These are phyloP conservation scores for Prietella phreatophila DNA, from an alignment of 2,113 vertebrate genomes.

Conservation along the genomic window DNA sequence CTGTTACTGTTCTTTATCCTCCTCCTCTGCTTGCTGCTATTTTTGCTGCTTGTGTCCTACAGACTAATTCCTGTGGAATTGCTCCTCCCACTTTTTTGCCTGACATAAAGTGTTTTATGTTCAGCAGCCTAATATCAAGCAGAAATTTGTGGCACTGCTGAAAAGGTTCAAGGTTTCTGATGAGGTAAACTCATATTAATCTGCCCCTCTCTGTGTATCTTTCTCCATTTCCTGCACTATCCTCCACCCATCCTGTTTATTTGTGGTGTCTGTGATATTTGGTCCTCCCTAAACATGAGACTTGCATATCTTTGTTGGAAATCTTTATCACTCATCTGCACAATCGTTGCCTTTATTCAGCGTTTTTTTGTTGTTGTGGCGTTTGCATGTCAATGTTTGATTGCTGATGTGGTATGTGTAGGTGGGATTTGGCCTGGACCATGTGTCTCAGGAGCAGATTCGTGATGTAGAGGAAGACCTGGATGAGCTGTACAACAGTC, in stretches of 20 bases:
- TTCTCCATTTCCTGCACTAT: not conserved
- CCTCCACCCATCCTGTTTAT: constrained; percentile 4
- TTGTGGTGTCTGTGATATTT: not conserved
- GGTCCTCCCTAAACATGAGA: not conserved
- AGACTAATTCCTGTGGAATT: constrained; percentile 32
- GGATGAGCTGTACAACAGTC: constrained; percentile 89
- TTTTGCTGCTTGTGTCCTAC: constrained; percentile 43
- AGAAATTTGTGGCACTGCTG: constrained; percentile 75
- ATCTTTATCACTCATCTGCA: not conserved
- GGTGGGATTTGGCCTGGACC: constrained; percentile 88
- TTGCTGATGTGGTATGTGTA: constrained; percentile 47
- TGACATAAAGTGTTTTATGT: constrained; percentile 40
- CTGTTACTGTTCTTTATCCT: constrained; percentile 35
- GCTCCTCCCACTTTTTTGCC: constrained; percentile 27
- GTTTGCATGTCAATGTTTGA: not conserved
- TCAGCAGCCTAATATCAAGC: constrained; percentile 83
- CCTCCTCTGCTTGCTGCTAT: constrained; percentile 39
- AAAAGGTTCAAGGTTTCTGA: constrained; percentile 76
- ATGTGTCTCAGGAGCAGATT: constrained; percentile 89
- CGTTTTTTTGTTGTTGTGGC: not conserved
- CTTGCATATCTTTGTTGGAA: not conserved
- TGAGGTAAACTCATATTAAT: constrained; percentile 66
- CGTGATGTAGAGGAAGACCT: constrained; percentile 89
- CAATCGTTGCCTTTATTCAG: not conserved
- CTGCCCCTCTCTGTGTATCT: not conserved